Conservation (phyloP, 2,797 vertebrate species). For the Gymnoscopelus microlampas region DNA sequence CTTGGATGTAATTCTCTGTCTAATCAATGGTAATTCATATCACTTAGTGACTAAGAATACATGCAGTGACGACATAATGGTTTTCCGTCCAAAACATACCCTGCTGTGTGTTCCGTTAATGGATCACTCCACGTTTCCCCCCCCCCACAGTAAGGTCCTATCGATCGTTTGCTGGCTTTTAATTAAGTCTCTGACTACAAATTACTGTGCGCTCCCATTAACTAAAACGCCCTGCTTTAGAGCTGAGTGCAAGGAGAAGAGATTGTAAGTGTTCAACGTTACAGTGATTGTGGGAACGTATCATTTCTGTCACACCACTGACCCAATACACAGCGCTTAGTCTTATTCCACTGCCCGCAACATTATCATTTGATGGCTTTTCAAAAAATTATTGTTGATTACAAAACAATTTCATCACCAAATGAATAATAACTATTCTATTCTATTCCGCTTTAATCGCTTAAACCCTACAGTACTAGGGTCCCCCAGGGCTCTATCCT, state of each 20-base stretch:
- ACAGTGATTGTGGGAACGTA: too few species aligned
- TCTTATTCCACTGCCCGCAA: too few species aligned
- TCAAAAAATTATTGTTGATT: too few species aligned
- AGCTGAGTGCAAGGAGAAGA: constrained; percentile 7
- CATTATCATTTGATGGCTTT: too few species aligned
- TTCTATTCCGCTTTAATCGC: too few species aligned
- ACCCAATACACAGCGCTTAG: too few species aligned
- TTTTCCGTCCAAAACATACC: constrained; percentile 24
- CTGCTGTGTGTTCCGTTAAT: constrained; percentile 42
- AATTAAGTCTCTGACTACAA: constrained; percentile 71
- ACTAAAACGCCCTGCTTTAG: constrained; percentile 37
- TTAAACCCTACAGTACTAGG: too few species aligned
- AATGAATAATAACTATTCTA: too few species aligned
- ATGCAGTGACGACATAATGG: constrained; percentile 25
- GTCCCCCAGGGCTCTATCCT: too few species aligned
- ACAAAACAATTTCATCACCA: too few species aligned
- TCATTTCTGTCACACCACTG: too few species aligned
- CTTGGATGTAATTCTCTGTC: neutral
- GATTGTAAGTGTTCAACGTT: too few species aligned
- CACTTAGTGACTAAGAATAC: neutral
- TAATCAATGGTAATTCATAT: neutral
- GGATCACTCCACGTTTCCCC: constrained; percentile 52
- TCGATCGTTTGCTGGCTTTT: constrained; percentile 70
- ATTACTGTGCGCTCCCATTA: constrained; percentile 67
- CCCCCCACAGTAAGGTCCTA: constrained; percentile 42